A percentile compares a stretch with the other conserved stretches of the same genome.
Evolutionary conservation across 2,888 invertebrate genomes (phyloP).

Genomic region (Gymnocheta viridis): DNA sequence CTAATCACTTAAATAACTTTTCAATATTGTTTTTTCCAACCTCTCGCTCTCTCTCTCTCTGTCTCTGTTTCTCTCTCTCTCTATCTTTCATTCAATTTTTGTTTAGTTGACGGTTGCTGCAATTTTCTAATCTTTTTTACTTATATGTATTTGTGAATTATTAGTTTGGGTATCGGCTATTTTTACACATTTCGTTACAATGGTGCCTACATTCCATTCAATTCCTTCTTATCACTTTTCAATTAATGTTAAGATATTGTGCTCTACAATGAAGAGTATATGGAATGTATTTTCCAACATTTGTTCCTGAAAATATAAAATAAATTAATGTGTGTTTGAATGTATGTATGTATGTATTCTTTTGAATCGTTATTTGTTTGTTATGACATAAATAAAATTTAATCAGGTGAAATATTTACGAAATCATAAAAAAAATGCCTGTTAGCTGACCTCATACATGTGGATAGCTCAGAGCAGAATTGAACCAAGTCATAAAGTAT

Average conservation of each 20-base stretch:
- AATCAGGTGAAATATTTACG: no score
- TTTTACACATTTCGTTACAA: not conserved
- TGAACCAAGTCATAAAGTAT: no score
- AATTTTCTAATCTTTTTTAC: slow-evolving; percentile 14
- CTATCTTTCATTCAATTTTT: not conserved
- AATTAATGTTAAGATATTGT: not conserved
- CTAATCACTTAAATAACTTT: slow-evolving; percentile 27
- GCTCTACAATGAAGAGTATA: not conserved
- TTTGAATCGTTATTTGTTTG: not conserved
- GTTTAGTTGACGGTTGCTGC: not conserved
- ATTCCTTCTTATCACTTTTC: not conserved
- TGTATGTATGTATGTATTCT: not conserved
- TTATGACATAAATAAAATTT: no score
- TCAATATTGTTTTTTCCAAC: not conserved
- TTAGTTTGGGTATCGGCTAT: not conserved
- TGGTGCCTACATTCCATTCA: not conserved
- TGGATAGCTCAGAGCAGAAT: no score
- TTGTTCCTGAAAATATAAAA: slow-evolving; percentile 5
- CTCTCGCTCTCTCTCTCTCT: not conserved
- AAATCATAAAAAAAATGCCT: no score
- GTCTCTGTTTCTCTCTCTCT: not conserved
- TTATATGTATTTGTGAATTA: not conserved
- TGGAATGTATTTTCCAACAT: slow-evolving; percentile 10
- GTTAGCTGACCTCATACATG: no score
- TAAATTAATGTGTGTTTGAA: not conserved